phyloP scores from a whole-genome alignment of 1,140 invertebrate genomes.

The Cyrtorhinus lividipennis region DNA sequence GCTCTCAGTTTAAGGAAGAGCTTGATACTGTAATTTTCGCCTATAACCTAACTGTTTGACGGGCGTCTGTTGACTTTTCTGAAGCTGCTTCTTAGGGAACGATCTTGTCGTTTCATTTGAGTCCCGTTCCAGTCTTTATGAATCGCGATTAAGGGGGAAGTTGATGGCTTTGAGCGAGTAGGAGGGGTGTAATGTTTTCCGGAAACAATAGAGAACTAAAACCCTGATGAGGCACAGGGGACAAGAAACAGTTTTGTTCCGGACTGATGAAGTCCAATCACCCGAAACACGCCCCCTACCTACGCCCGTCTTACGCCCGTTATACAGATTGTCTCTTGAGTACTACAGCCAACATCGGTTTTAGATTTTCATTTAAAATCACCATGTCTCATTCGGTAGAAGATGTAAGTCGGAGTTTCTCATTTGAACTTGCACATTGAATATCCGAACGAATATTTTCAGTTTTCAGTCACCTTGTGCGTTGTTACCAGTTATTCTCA shows the following conservation, averaged over 20 bases:
- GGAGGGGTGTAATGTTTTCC: neutral
- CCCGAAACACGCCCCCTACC: neutral
- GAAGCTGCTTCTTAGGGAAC: too few species aligned
- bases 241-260: conserved; percentile 1
- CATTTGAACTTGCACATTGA: neutral
- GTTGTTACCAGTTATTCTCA: too few species aligned
- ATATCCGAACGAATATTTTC: neutral
- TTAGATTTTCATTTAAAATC: conserved; percentile 8
- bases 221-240: neutral
- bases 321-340: neutral
- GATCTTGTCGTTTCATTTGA: too few species aligned
- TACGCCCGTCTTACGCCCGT: neutral
- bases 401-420: neutral
- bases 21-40: too few species aligned
- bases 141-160: neutral
- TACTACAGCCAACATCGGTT: neutral
- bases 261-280: conserved; percentile 4
- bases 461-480: too few species aligned
- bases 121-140: too few species aligned
- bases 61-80: too few species aligned
- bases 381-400: conserved; percentile 7
- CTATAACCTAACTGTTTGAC: too few species aligned
- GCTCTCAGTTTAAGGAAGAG: too few species aligned
- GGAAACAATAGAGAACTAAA: neutral
- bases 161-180: neutral